Evolutionary conservation across 2,888 invertebrate genomes (phyloP).

Genomic region (Ethmia dodecea): DNA sequence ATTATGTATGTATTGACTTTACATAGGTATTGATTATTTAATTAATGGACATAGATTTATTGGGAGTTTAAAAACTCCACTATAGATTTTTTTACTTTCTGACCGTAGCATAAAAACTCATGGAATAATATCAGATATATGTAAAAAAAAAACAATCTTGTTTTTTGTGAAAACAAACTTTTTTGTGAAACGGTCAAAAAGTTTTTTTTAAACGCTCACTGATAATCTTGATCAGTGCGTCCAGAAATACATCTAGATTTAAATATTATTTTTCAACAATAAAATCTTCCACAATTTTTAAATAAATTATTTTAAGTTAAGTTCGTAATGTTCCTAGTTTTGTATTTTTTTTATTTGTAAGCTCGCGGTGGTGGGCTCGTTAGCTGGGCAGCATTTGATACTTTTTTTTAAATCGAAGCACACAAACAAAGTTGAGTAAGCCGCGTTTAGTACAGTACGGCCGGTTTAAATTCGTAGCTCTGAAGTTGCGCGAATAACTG

Average conservation of each 20-base stretch:
- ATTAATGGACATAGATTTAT: conserved; percentile 7
- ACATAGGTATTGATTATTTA: conserved; percentile 29
- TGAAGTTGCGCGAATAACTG: too few species aligned
- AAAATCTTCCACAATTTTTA: conserved; percentile 43
- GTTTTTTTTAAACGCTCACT: too few species aligned
- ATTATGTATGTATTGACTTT: conserved; percentile 36
- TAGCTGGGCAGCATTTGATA: neutral
- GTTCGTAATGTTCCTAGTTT: conserved; percentile 71
- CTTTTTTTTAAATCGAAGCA: too few species aligned
- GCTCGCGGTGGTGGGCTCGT: conserved; percentile 14
- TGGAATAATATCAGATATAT: neutral
- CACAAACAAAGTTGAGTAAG: too few species aligned
- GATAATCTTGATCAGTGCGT: too few species aligned
- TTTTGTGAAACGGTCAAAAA: too few species aligned
- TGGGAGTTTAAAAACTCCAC: conserved; percentile 8
- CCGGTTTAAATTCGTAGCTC: too few species aligned
- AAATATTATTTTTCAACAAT: conserved; percentile 7
- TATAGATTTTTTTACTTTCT: conserved; percentile 13
- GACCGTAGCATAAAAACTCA: conserved; percentile 15
- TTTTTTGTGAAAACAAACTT: neutral
- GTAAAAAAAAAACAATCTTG: neutral
- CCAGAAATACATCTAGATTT: too few species aligned
- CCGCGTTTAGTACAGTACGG: too few species aligned
- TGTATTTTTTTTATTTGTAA: conserved; percentile 54
- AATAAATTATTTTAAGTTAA: conserved; percentile 64